phyloP scores from a whole-genome alignment of 2,113 vertebrate species.

The Vulpes vulpes region DNA sequence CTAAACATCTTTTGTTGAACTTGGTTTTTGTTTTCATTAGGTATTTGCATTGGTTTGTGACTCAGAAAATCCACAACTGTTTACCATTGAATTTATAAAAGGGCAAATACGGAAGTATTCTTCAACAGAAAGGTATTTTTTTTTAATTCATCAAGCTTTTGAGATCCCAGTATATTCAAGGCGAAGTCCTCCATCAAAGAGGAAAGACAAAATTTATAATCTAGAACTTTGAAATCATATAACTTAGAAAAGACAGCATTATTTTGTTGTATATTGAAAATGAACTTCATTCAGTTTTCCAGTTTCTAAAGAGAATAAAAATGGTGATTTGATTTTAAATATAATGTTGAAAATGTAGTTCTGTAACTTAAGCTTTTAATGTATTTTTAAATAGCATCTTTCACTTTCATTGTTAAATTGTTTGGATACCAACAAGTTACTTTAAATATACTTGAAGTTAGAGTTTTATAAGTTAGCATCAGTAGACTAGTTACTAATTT shows the following conservation, averaged over 20 bases:
- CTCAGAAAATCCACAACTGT: constrained; percentile 97
- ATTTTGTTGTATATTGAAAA: constrained; percentile 52
- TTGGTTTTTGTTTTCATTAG: constrained; percentile 84
- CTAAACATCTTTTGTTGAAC: constrained; percentile 31
- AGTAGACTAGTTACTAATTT: not conserved
- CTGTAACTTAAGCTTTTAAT: constrained; percentile 8
- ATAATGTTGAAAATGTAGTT: constrained; percentile 34
- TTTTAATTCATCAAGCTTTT: not conserved
- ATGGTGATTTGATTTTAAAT: constrained; percentile 29
- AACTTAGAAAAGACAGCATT: not conserved
- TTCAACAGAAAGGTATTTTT: constrained; percentile 96
- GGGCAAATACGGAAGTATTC: constrained; percentile 97
- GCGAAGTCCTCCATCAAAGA: not conserved
- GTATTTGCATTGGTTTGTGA: constrained; percentile 98
- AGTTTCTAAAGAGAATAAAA: constrained; percentile 34
- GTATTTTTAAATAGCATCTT: constrained; percentile 21
- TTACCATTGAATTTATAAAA: constrained; percentile 98
- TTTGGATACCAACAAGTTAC: not conserved
- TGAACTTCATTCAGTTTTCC: not conserved
- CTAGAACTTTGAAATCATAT: constrained; percentile 20
- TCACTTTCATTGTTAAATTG: not conserved
- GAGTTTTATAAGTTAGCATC: not conserved
- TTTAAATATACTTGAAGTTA: not conserved
- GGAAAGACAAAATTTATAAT: constrained; percentile 7
- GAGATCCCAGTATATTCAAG: not conserved